phyloP scores from a whole-genome alignment of 2,888 invertebrate species.

The Lepidocyrtoides sp. region DNA sequence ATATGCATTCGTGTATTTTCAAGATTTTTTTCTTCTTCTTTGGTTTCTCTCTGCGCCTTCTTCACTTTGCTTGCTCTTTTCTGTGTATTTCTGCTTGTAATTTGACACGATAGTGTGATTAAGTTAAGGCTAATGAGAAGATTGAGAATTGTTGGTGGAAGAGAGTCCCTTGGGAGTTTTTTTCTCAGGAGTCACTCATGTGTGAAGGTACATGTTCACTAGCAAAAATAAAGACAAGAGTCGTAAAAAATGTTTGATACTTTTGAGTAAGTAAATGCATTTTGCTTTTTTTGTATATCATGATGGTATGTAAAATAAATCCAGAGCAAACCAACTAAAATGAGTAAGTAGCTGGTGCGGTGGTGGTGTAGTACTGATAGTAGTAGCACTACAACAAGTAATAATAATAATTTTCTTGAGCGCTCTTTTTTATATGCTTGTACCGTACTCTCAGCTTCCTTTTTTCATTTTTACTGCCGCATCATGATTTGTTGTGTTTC shows the following conservation, averaged over 20 bases:
- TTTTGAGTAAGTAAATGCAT: conserved; percentile 11
- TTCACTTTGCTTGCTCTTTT: conserved; percentile 35
- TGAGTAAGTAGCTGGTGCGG: not conserved
- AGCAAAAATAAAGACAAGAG: conserved; percentile 7
- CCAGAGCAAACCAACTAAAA: conserved; percentile 38
- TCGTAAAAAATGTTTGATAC: conserved; percentile 26
- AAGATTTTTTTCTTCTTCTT: too few species aligned
- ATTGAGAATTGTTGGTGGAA: conserved; percentile 83
- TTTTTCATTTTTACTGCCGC: conserved; percentile 45
- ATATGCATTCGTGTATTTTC: not conserved
- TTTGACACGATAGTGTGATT: conserved; percentile 85
- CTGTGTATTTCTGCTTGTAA: conserved; percentile 78
- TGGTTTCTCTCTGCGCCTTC: not conserved
- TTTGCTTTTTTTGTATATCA: not conserved
- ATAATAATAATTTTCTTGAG: not conserved
- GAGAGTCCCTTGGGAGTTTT: conserved; percentile 84
- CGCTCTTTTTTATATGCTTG: not conserved
- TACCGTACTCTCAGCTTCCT: conserved; percentile 18
- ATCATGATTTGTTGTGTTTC: conserved; percentile 53
- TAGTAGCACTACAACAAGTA: not conserved
- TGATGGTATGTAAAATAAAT: conserved; percentile 4
- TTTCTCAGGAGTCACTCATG: conserved; percentile 84
- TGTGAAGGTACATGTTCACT: conserved; percentile 74
- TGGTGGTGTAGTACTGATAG: not conserved
- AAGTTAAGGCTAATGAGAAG: conserved; percentile 85